phyloP scores from a whole-genome alignment of 2,888 invertebrate species.

The Noctua fimbriata region DNA sequence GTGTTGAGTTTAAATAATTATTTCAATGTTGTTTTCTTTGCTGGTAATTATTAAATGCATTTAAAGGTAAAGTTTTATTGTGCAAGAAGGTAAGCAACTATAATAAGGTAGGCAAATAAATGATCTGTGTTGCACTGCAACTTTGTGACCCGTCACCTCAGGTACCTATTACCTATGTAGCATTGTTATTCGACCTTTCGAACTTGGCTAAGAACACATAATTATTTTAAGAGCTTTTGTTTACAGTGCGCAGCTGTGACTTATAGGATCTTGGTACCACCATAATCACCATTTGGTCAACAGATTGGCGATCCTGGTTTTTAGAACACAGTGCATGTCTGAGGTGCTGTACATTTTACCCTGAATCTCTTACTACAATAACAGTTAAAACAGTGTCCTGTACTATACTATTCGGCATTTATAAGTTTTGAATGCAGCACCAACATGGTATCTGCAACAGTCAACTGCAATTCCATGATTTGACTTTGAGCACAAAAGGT shows the following conservation, averaged over 20 bases:
- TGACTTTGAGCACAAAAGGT: not conserved
- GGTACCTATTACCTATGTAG: not conserved
- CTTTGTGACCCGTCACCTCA: not conserved
- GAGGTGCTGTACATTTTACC: not conserved
- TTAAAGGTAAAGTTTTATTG: not conserved
- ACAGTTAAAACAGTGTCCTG: not conserved
- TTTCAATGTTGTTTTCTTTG: slow-evolving; percentile 16
- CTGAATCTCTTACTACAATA: not conserved
- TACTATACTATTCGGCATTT: not conserved
- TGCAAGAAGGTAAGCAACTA: not conserved
- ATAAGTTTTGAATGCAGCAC: not conserved
- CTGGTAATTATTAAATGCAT: not conserved
- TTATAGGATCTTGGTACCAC: not conserved
- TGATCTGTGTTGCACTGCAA: slow-evolving; percentile 1
- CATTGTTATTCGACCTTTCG: not conserved
- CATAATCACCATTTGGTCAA: not conserved
- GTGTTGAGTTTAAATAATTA: slow-evolving; percentile 17
- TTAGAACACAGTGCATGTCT: not conserved
- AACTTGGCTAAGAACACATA: not conserved
- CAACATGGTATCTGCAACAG: too few relatives aligned
- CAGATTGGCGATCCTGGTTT: not conserved
- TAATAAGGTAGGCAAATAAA: not conserved
- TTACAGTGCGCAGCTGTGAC: not conserved
- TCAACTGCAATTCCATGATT: not conserved
- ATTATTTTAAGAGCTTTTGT: not conserved